phyloP scores from a whole-genome alignment of 2,888 invertebrate genomes.

The Hypsopygia costalis region DNA sequence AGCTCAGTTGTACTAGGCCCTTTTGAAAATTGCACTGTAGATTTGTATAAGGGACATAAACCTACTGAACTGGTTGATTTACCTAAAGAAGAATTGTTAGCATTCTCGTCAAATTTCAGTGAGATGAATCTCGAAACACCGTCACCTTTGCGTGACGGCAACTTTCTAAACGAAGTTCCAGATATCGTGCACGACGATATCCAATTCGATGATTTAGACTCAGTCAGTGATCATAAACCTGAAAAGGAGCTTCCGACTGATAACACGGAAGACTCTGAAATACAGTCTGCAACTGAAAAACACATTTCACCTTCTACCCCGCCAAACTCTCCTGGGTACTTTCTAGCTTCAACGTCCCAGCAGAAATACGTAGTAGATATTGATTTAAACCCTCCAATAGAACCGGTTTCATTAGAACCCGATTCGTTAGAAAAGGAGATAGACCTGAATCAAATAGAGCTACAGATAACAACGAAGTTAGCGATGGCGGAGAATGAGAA shows the following conservation, averaged over 20 bases:
- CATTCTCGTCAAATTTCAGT: constrained; percentile 78
- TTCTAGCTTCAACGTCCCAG: constrained; percentile 58
- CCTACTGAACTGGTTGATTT: constrained; percentile 59
- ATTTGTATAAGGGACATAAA: constrained; percentile 73
- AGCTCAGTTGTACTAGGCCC: constrained; percentile 81
- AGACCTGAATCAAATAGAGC: constrained; percentile 64
- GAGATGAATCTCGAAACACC: constrained; percentile 73
- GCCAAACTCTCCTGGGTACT: constrained; percentile 67
- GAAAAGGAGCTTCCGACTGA: constrained; percentile 34
- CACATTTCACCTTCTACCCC: constrained; percentile 63
- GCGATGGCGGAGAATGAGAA: constrained; percentile 78
- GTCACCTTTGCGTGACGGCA: constrained; percentile 65
- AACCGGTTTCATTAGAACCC: constrained; percentile 24
- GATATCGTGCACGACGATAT: constrained; percentile 57
- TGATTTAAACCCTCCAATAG: constrained; percentile 38
- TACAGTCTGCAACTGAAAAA: constrained; percentile 55
- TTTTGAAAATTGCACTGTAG: constrained; percentile 77
- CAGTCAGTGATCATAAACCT: constrained; percentile 43
- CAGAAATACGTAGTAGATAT: constrained; percentile 62
- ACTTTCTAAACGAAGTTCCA: constrained; percentile 71
- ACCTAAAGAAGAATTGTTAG: constrained; percentile 69
- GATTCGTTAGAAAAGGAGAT: constrained; percentile 45
- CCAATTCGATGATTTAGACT: constrained; percentile 51
- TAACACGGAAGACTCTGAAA: constrained; percentile 43
- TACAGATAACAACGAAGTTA: constrained; percentile 67